phyloP scores from a whole-genome alignment of 2,113 vertebrate genomes.

The Genyomyrus donnyi region DNA sequence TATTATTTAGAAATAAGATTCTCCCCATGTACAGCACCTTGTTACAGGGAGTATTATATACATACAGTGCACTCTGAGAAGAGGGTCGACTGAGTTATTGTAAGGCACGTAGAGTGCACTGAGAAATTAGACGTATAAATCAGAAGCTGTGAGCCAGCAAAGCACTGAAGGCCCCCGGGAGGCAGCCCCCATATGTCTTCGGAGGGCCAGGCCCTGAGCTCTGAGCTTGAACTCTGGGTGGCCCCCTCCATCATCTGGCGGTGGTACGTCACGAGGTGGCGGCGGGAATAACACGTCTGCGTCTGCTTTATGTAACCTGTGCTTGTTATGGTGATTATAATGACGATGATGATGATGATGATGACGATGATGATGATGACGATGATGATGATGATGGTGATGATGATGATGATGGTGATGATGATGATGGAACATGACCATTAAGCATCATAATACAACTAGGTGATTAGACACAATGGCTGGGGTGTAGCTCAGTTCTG shows the following conservation, averaged over 20 bases:
- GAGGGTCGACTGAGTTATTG: neutral
- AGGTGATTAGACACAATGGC: neutral
- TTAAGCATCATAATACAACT: neutral
- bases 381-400: neutral
- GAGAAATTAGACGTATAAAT: constrained; percentile 9
- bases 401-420: no score
- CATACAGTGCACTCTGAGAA: neutral
- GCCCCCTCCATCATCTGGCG: neutral
- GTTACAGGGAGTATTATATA: neutral
- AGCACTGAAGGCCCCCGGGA: neutral
- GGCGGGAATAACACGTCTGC: neutral
- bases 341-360: neutral
- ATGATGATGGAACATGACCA: neutral
- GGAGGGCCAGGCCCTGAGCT: neutral
- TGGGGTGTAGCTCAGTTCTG: neutral
- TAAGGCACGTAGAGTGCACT: neutral
- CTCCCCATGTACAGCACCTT: neutral
- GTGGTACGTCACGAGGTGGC: neutral
- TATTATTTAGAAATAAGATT: constrained; percentile 6
- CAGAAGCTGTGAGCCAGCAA: neutral
- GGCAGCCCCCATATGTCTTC: neutral
- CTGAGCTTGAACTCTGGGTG: neutral
- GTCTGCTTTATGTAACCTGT: neutral
- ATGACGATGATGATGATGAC: neutral
- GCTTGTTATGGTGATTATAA: neutral